These are phyloP conservation scores for Cataglyphis livida DNA, from an alignment of 2,888 invertebrate species.

Conservation along the genomic window DNA sequence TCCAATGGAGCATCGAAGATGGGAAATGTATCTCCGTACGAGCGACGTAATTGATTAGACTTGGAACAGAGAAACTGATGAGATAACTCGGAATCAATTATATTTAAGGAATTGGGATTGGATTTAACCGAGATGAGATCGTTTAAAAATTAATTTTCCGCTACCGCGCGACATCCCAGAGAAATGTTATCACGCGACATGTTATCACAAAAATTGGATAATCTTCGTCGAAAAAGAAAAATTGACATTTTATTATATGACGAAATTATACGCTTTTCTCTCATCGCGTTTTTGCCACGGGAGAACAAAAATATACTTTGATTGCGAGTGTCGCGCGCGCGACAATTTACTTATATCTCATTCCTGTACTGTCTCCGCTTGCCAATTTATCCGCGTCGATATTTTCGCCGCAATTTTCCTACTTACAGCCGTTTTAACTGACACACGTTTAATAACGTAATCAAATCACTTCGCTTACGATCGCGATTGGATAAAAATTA, in stretches of 20 bases:
- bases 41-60: constrained; percentile 43
- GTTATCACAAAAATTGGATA: not conserved
- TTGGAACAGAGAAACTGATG: constrained; percentile 19
- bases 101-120: constrained; percentile 10
- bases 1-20: constrained; percentile 34
- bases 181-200: not conserved
- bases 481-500: constrained; percentile 67
- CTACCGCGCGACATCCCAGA: not conserved
- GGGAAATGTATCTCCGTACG: constrained; percentile 25
- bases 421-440: constrained; percentile 67
- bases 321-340: constrained; percentile 8
- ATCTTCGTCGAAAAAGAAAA: constrained; percentile 1
- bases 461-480: constrained; percentile 61
- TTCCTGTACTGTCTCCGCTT: constrained; percentile 54
- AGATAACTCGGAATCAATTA: constrained; percentile 26
- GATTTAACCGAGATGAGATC: constrained; percentile 25
- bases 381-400: constrained; percentile 62
- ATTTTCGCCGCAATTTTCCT: constrained; percentile 62
- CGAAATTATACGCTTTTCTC: constrained; percentile 23
- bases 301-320: constrained; percentile 43
- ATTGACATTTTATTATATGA: not conserved
- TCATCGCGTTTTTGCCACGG: constrained; percentile 3
- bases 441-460: constrained; percentile 66
- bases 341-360: constrained; percentile 47
- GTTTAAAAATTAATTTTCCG: constrained; percentile 36